A percentile compares a stretch with the other conserved stretches of the same genome.
Evolutionary conservation across 1,140 invertebrate species (phyloP).

Genomic region (Scaptomyza hsui): DNA sequence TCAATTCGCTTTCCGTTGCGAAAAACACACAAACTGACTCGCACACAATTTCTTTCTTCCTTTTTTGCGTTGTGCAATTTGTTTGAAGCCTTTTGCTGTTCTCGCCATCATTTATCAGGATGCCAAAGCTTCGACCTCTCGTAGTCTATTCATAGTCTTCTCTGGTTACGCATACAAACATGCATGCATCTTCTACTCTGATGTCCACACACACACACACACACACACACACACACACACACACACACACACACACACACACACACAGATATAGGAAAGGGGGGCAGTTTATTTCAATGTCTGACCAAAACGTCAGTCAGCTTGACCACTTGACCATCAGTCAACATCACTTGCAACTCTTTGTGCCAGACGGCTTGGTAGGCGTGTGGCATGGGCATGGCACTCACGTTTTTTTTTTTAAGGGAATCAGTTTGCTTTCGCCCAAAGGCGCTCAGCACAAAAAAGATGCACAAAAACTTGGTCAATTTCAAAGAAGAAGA

Average conservation of each 20-base stretch:
- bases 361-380: not conserved
- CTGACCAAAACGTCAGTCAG: constrained; percentile 1
- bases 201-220: not conserved
- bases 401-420: constrained; percentile 1
- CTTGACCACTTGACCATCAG: constrained; percentile 35
- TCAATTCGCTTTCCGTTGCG: not conserved
- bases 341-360: constrained; percentile 41
- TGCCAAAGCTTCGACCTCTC: not conserved
- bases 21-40: not conserved
- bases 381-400: not conserved
- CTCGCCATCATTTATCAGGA: constrained; percentile 33
- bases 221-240: too few species aligned
- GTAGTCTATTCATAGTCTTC: not conserved
- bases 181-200: not conserved
- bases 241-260: too few species aligned
- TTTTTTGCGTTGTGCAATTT: not conserved
- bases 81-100: constrained; percentile 3
- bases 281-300: constrained; percentile 2
- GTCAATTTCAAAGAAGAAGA: not conserved
- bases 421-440: constrained; percentile 21
- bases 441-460: not conserved
- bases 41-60: not conserved
- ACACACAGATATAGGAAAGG: not conserved
- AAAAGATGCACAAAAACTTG: constrained; percentile 2
- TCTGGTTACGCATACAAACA: constrained; percentile 6